Percentiles rank a stretch among this genome's conserved stretches.
Conservation (phyloP, 2,797 vertebrate genomes). For the Characodon lateralis region DNA sequence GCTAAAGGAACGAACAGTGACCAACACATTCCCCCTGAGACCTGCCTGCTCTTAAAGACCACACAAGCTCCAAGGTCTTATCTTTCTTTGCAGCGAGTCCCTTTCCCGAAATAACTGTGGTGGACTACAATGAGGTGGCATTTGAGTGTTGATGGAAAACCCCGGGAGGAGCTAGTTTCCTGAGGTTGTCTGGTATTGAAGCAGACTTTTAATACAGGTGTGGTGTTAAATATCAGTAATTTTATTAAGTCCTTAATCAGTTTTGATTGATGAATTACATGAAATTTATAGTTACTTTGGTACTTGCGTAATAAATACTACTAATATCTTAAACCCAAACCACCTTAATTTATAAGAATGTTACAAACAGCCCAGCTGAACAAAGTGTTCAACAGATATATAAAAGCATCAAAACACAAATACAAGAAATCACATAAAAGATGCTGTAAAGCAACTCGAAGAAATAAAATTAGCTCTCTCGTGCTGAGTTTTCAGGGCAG, state of each 20-base stretch:
- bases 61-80: constrained; percentile 17
- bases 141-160: constrained; percentile 24
- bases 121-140: constrained; percentile 21
- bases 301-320: not conserved
- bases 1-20: constrained; percentile 46
- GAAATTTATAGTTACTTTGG: not conserved
- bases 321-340: constrained; percentile 10
- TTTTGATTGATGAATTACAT: not conserved
- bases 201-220: not conserved
- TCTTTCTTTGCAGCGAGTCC: constrained; percentile 23
- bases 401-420: too few relatives aligned
- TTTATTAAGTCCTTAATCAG: not conserved
- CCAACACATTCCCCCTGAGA: constrained; percentile 23
- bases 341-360: too few relatives aligned
- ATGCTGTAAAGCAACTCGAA: too few relatives aligned
- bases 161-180: constrained; percentile 10
- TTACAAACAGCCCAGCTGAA: too few relatives aligned
- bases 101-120: constrained; percentile 14
- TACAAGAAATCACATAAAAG: too few relatives aligned
- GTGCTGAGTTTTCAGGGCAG: too few relatives aligned
- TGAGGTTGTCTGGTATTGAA: constrained; percentile 5
- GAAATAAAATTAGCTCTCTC: too few relatives aligned
- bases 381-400: too few relatives aligned
- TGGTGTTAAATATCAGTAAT: not conserved
- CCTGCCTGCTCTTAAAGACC: constrained; percentile 25